These are phyloP conservation scores for Drosophila ficusphila DNA, from an alignment of 1,140 invertebrate species.

Conservation along the genomic window DNA sequence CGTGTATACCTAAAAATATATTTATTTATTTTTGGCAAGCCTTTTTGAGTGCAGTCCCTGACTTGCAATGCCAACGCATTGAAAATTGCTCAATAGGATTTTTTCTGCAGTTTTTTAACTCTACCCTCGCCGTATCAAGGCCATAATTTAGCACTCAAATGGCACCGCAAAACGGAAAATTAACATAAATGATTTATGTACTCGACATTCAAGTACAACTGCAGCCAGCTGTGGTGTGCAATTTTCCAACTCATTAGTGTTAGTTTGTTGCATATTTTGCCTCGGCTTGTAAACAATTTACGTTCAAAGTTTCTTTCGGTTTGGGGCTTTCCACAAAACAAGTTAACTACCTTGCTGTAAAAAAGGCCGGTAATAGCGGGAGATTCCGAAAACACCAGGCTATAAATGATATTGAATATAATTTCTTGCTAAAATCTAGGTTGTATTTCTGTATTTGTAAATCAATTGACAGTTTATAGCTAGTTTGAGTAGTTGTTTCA, in stretches of 20 bases:
- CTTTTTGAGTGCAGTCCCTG: conserved; percentile 64
- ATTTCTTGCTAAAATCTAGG: neutral
- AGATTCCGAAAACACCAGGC: conserved; percentile 3
- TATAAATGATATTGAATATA: neutral
- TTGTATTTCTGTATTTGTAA: conserved; percentile 16
- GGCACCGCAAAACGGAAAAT: conserved; percentile 35
- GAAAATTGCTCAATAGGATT: conserved; percentile 59
- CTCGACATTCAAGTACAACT: conserved; percentile 54
- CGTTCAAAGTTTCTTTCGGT: conserved; percentile 7
- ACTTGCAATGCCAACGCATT: conserved; percentile 61
- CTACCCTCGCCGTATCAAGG: conserved; percentile 49
- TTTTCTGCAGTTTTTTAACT: conserved; percentile 26
- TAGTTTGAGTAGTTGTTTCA: conserved; percentile 16
- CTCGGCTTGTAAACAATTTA: conserved; percentile 42
- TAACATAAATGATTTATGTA: conserved; percentile 74
- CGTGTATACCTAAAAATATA: conserved; percentile 20
- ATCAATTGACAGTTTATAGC: conserved; percentile 21
- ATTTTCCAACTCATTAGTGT: conserved; percentile 75
- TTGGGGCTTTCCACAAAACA: conserved; percentile 35
- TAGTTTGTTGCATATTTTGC: conserved; percentile 39
- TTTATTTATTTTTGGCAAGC: conserved; percentile 59
- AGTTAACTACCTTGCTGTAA: conserved; percentile 25
- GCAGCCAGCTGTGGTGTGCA: conserved; percentile 33
- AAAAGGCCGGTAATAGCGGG: conserved; percentile 25
- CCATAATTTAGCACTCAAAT: conserved; percentile 63